These are phyloP conservation scores for Sebastes alutus DNA, from an alignment of 2,797 vertebrate genomes.

Conservation along the genomic window DNA sequence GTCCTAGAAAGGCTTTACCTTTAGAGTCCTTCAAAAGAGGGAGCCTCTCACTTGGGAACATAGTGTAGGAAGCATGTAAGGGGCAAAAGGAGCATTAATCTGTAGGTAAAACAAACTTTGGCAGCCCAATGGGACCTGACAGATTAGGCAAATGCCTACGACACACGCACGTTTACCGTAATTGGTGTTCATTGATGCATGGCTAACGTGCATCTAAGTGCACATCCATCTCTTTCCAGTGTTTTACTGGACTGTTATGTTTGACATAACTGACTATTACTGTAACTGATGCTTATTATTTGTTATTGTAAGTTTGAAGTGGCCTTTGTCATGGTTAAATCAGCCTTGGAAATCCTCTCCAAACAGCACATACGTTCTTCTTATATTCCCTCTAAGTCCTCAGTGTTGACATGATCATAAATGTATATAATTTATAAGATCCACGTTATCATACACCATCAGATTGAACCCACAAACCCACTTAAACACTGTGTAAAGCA, in stretches of 20 bases:
- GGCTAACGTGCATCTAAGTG: too few relatives aligned
- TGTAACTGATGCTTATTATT: background rate
- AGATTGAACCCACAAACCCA: background rate
- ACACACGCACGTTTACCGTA: too few relatives aligned
- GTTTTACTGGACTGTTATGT: background rate
- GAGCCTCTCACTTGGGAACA: background rate
- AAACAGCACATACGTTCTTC: fast-evolving
- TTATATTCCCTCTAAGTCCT: background rate
- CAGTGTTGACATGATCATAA: background rate
- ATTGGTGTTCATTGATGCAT: too few relatives aligned
- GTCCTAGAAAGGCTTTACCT: background rate
- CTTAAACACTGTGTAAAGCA: background rate
- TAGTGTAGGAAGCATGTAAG: background rate
- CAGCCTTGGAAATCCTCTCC: background rate
- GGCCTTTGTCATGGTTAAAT: background rate
- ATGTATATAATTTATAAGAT: background rate
- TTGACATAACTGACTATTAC: background rate
- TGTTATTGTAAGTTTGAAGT: background rate
- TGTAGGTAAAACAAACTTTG: background rate
- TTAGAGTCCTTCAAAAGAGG: background rate
- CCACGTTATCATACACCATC: background rate
- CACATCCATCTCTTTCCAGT: too few relatives aligned
- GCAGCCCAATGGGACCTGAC: background rate
- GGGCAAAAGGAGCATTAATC: background rate
- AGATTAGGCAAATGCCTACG: background rate